These are phyloP conservation scores for Podilymbus podiceps DNA, from an alignment of 2,113 vertebrate species.

Conservation along the genomic window DNA sequence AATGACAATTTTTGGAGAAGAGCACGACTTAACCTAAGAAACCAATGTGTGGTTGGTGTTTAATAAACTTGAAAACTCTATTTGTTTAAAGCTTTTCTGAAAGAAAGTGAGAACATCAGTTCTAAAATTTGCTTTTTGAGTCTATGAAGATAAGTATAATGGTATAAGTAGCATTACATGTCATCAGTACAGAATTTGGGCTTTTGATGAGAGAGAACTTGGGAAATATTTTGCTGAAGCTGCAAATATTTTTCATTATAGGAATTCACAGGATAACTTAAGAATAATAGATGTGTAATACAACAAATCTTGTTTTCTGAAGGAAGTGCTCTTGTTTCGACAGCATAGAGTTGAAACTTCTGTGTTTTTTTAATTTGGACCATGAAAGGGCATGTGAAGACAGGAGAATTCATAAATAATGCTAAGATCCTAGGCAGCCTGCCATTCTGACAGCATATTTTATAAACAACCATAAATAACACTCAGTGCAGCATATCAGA, in stretches of 20 bases:
- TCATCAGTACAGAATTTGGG: background rate
- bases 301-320: background rate
- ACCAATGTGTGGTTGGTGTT: background rate
- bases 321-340: background rate
- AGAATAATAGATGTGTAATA: background rate
- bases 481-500: conserved; percentile 48
- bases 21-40: background rate
- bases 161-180: background rate
- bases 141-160: background rate
- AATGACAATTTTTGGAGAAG: background rate
- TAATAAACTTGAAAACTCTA: background rate
- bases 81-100: background rate
- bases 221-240: background rate
- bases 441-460: conserved; percentile 56
- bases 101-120: background rate
- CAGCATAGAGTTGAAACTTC: background rate
- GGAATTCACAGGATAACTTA: background rate
- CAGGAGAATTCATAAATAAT: conserved; percentile 45
- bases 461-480: conserved; percentile 70
- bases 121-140: background rate
- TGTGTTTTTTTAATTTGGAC: background rate
- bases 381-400: conserved; percentile 4
- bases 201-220: background rate
- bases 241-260: background rate
- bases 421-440: conserved; percentile 38